Evolutionary conservation across 2,113 vertebrate species (phyloP).

Genomic region (Dissostichus mawsoni): DNA sequence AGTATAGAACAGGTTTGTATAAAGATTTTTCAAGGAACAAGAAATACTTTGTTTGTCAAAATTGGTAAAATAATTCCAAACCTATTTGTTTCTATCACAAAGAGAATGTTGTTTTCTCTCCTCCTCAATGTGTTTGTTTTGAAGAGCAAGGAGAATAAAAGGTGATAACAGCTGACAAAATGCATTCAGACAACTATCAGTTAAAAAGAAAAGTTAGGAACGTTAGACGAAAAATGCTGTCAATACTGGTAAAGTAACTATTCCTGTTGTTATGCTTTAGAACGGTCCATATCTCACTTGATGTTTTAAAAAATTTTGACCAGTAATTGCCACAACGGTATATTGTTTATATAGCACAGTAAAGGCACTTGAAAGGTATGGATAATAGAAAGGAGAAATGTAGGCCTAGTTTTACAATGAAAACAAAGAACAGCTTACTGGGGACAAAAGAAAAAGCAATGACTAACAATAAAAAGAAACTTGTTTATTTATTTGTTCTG

Average conservation of each 20-base stretch:
- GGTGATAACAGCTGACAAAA: neutral
- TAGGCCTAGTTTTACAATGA: neutral
- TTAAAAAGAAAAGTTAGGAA: constrained; percentile 1
- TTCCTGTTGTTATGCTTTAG: neutral
- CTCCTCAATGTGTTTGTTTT: constrained; percentile 18
- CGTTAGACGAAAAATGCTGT: neutral
- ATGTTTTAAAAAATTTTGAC: neutral
- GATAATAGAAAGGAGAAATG: neutral
- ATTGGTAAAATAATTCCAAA: neutral
- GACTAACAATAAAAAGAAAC: neutral
- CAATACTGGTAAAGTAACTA: neutral
- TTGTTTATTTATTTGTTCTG: neutral
- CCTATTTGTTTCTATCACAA: neutral
- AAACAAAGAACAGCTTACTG: neutral
- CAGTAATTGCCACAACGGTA: neutral
- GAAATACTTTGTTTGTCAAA: neutral
- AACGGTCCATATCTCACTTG: neutral
- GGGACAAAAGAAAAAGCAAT: neutral
- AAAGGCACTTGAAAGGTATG: neutral
- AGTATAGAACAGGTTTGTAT: neutral
- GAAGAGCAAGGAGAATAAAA: neutral
- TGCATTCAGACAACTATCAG: neutral
- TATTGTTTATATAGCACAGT: neutral
- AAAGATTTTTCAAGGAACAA: neutral
- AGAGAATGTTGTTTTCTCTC: neutral